Conservation (phyloP, 1,140 invertebrate species). For the Megalopta genalis region DNA sequence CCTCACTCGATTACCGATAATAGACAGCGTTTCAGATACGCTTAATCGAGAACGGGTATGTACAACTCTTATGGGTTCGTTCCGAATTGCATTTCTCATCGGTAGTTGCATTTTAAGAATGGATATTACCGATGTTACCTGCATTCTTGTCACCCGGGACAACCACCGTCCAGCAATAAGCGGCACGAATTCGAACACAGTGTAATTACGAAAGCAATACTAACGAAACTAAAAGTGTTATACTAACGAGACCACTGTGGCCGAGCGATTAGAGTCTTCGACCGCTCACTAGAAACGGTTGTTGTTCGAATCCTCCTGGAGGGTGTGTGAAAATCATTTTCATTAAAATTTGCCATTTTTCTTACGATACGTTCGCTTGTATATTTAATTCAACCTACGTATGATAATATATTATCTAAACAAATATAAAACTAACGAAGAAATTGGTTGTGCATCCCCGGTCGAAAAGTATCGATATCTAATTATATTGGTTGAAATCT, state of each 20-base stretch:
- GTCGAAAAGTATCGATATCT: neutral
- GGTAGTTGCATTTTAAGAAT: too few relatives aligned
- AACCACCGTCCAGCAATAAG: neutral
- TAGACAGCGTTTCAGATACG: neutral
- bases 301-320: neutral
- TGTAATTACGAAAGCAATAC: neutral
- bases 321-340: too few relatives aligned
- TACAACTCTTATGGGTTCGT: slow-evolving; percentile 14
- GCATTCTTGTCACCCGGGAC: too few relatives aligned
- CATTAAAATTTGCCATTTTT: neutral
- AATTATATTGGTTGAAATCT: neutral
- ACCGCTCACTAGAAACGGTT: neutral
- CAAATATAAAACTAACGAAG: neutral
- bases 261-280: neutral
- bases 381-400: too few relatives aligned
- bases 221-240: neutral
- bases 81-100: neutral
- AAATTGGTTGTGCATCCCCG: slow-evolving; percentile 1
- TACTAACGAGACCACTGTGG: neutral
- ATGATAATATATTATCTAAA: neutral
- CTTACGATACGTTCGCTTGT: neutral
- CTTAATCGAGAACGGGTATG: slow-evolving; percentile 34
- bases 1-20: slow-evolving; percentile 22
- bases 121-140: neutral
- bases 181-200: neutral